Evolutionary conservation across 92 coral and sea anemone species (phyloP).

Genomic region (Epizoanthus rinbou): DNA sequence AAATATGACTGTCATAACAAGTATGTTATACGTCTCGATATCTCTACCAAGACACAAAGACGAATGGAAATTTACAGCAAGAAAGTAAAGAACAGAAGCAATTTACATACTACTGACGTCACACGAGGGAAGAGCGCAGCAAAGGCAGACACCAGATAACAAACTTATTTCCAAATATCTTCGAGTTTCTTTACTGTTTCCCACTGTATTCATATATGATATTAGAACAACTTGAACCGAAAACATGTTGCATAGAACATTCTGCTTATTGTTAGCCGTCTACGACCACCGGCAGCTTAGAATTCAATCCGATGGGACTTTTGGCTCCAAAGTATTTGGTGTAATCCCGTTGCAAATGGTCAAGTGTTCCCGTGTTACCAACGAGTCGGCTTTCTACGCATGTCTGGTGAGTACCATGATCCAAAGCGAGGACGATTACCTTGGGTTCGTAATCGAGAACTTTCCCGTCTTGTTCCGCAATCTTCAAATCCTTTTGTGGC

Average conservation of each 20-base stretch:
- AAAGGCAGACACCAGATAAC: background rate
- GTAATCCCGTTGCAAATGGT: conserved; percentile 73
- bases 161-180: too few relatives aligned
- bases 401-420: conserved; percentile 65
- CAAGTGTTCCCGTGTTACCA: conserved; percentile 67
- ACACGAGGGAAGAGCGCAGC: too few relatives aligned
- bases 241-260: background rate
- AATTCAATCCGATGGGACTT: conserved; percentile 84
- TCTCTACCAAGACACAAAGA: too few relatives aligned
- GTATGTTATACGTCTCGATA: too few relatives aligned
- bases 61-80: too few relatives aligned
- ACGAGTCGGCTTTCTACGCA: conserved; percentile 45
- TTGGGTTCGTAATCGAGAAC: conserved; percentile 53
- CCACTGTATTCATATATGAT: too few relatives aligned
- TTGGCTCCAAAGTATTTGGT: conserved; percentile 75
- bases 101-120: too few relatives aligned
- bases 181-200: too few relatives aligned
- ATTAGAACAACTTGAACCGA: too few relatives aligned
- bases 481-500: conserved; percentile 43
- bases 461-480: conserved; percentile 39
- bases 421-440: conserved; percentile 74
- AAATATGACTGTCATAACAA: too few relatives aligned
- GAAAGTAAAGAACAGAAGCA: too few relatives aligned
- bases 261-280: background rate
- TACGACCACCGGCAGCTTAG: background rate